Percentiles rank a stretch among this genome's conserved stretches.
Evolutionary conservation across 2,797 vertebrate species (phyloP).

Genomic region (Fundulus diaphanus): DNA sequence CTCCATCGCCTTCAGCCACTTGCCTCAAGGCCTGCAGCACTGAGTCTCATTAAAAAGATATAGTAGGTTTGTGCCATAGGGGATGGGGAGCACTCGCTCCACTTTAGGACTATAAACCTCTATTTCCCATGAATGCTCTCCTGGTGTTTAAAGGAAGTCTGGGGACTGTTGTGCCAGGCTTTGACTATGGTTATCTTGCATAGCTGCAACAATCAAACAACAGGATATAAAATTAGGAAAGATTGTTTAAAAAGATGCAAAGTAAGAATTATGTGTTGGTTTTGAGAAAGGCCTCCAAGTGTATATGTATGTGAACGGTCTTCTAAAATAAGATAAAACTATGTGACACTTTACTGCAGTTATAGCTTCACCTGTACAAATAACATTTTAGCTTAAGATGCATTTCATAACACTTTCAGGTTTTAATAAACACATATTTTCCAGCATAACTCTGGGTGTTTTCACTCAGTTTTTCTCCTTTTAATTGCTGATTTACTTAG

Average conservation of each 20-base stretch:
- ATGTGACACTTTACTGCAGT: neutral
- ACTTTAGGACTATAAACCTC: constrained; percentile 69
- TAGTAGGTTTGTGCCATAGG: constrained; percentile 59
- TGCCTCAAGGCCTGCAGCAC: constrained; percentile 53
- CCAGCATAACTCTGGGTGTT: neutral
- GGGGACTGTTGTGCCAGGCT: constrained; percentile 49
- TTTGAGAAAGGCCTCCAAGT: constrained; percentile 23
- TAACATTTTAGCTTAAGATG: neutral
- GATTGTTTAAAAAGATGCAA: neutral
- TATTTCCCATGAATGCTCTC: constrained; percentile 42
- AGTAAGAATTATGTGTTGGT: constrained; percentile 21
- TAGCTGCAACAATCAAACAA: constrained; percentile 11
- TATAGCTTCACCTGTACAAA: constrained; percentile 9
- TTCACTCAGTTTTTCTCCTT: constrained; percentile 6
- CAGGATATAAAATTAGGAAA: neutral
- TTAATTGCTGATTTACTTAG: constrained; percentile 20
- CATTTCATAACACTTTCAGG: neutral
- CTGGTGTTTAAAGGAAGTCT: constrained; percentile 51
- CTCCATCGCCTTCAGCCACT: constrained; percentile 53
- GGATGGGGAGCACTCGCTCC: constrained; percentile 56
- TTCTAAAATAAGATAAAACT: neutral
- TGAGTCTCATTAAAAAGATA: constrained; percentile 70
- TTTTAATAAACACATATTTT: neutral
- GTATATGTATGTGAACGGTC: neutral
- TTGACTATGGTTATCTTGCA: constrained; percentile 24